Percentiles rank a stretch among this genome's conserved stretches.
Conservation (phyloP, 2,888 invertebrate genomes). For the Eristalinus sepulchralis region DNA sequence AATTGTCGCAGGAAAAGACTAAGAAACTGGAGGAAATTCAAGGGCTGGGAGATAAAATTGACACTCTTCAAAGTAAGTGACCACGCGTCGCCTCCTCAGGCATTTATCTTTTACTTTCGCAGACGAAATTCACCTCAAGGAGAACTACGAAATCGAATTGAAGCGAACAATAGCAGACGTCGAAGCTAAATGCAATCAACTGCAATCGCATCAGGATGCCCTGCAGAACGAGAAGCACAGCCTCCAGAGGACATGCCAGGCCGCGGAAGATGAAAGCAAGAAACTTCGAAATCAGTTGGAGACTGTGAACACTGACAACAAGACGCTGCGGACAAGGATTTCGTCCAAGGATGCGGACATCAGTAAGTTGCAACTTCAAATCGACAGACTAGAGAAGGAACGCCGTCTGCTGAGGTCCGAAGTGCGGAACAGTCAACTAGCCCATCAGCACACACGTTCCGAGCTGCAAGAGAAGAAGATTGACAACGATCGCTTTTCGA, state of each 20-base stretch:
- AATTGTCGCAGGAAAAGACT: slow-evolving; percentile 76
- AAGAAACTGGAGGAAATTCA: slow-evolving; percentile 79
- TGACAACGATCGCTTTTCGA: slow-evolving; percentile 83
- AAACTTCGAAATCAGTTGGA: slow-evolving; percentile 89
- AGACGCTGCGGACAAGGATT: slow-evolving; percentile 85
- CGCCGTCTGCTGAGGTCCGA: slow-evolving; percentile 85
- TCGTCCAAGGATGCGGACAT: slow-evolving; percentile 88
- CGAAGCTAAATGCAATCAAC: slow-evolving; percentile 76
- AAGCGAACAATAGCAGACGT: slow-evolving; percentile 78
- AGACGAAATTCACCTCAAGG: slow-evolving; percentile 79
- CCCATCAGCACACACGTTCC: slow-evolving; percentile 79
- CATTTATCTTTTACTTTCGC: background rate
- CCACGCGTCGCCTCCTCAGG: background rate
- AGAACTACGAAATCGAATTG: slow-evolving; percentile 78
- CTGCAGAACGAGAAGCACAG: slow-evolving; percentile 89
- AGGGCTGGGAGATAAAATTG: slow-evolving; percentile 77
- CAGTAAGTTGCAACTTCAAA: slow-evolving; percentile 86
- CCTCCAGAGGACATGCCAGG: slow-evolving; percentile 87
- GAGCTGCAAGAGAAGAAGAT: slow-evolving; percentile 79
- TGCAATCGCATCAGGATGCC: slow-evolving; percentile 87
- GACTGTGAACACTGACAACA: slow-evolving; percentile 81
- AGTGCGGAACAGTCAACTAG: slow-evolving; percentile 77
- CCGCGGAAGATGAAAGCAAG: slow-evolving; percentile 85
- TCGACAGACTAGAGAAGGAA: slow-evolving; percentile 87
- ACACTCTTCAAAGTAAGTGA: slow-evolving; percentile 76